phyloP scores from a whole-genome alignment of 2,113 vertebrate genomes.

The Albula goreensis region DNA sequence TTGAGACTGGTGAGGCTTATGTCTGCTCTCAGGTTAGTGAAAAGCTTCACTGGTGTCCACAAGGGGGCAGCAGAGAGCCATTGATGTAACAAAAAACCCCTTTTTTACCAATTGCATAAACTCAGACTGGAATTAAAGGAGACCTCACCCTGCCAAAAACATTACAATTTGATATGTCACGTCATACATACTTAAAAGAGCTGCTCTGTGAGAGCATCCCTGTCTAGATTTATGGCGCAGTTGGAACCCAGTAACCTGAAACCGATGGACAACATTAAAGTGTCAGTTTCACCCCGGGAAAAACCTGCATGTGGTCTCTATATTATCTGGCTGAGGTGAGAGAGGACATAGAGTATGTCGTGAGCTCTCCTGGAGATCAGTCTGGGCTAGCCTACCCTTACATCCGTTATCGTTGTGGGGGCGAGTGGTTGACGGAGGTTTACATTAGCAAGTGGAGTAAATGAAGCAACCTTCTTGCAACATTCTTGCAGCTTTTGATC shows the following conservation, averaged over 20 bases:
- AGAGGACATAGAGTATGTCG: not conserved
- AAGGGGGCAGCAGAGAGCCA: constrained; percentile 64
- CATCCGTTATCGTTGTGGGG: no score
- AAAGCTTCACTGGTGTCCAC: constrained; percentile 44
- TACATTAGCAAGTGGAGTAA: no score
- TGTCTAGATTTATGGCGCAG: not conserved
- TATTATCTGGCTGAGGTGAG: not conserved
- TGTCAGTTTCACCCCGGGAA: not conserved
- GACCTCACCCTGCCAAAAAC: not conserved
- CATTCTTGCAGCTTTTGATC: no score
- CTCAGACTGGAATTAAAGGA: not conserved
- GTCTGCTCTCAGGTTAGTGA: not conserved
- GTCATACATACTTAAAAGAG: not conserved
- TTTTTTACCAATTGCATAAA: not conserved
- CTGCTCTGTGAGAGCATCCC: not conserved
- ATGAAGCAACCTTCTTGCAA: no score
- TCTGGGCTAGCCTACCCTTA: no score
- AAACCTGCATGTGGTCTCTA: not conserved
- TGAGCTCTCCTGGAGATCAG: not conserved
- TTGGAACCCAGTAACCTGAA: not conserved
- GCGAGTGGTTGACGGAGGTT: no score
- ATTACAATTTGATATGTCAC: not conserved
- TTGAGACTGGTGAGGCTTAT: not conserved
- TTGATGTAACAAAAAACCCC: constrained; percentile 33
- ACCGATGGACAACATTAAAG: not conserved